A percentile compares a stretch with the other conserved stretches of the same genome.
These are phyloP conservation scores for Mus minutoides DNA, from an alignment of 2,797 vertebrate species.

Conservation along the genomic window DNA sequence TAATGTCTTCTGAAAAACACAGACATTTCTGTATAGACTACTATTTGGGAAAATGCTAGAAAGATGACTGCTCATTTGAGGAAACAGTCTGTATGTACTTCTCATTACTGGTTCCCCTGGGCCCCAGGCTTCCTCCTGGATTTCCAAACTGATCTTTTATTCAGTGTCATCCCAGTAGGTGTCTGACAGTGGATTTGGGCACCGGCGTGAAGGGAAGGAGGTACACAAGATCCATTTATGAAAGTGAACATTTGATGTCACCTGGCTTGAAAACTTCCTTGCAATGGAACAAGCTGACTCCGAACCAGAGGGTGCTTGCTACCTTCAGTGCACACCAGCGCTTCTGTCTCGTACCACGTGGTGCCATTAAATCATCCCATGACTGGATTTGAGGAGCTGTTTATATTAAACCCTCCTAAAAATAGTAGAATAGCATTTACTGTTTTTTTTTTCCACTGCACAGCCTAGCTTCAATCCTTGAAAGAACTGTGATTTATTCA, in stretches of 20 bases:
- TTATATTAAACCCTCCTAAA: constrained; percentile 61
- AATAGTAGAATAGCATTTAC: constrained; percentile 41
- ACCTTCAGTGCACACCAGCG: background rate
- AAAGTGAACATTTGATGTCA: background rate
- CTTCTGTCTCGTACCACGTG: background rate
- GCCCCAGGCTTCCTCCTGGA: background rate
- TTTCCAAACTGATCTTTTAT: background rate
- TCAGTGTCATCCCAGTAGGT: background rate
- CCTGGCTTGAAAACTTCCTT: background rate
- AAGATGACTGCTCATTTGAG: background rate
- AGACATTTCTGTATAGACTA: background rate
- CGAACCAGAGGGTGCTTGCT: background rate
- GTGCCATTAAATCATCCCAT: constrained; percentile 14
- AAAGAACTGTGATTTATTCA: constrained; percentile 61
- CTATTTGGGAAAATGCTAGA: constrained; percentile 41
- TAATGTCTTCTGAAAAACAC: constrained; percentile 15
- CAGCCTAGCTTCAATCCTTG: constrained; percentile 23
- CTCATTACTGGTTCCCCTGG: background rate
- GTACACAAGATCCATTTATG: background rate
- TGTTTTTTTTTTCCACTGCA: background rate
- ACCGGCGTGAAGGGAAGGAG: background rate
- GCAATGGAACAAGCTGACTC: background rate
- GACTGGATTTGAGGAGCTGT: constrained; percentile 27
- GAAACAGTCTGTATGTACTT: background rate
- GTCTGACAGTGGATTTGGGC: background rate